Conservation (phyloP, 2,113 vertebrate genomes). For the Cyanoderma ruficeps region DNA sequence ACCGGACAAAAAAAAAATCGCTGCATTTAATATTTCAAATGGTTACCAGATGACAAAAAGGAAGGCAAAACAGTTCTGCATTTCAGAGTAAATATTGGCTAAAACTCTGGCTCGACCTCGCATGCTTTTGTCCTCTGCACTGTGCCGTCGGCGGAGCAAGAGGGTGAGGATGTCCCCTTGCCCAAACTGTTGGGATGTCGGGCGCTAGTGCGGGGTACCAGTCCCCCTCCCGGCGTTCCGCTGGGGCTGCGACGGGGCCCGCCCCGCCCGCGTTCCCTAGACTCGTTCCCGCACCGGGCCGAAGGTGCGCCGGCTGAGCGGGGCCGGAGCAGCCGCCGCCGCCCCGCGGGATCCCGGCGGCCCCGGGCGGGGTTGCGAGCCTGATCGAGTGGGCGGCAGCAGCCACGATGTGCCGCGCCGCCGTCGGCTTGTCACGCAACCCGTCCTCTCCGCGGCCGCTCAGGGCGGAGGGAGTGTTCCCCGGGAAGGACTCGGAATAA, state of each 20-base stretch:
- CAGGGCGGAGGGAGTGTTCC: not conserved
- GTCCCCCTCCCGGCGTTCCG: accelerated
- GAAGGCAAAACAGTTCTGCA: not conserved
- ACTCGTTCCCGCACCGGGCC: accelerated
- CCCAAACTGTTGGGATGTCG: too few relatives aligned
- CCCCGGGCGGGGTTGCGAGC: not conserved
- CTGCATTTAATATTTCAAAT: conserved; percentile 29
- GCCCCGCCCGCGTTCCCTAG: not conserved
- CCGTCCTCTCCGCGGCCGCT: not conserved
- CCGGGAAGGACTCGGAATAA: not conserved
- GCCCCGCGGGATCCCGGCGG: not conserved
- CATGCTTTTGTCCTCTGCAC: not conserved
- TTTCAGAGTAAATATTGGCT: conserved; percentile 25
- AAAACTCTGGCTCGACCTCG: not conserved
- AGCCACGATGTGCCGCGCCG: not conserved
- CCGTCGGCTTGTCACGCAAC: not conserved
- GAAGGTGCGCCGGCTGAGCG: not conserved
- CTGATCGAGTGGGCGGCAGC: not conserved
- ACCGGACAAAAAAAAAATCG: not conserved
- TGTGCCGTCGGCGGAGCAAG: not conserved
- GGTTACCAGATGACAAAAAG: conserved; percentile 24
- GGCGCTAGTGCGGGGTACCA: accelerated
- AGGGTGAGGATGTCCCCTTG: not conserved
- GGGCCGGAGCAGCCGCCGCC: not conserved
- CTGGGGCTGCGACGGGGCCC: not conserved